A percentile compares a stretch with the other conserved stretches of the same genome.
Evolutionary conservation across 1,140 invertebrate species (phyloP).

Genomic region (Trigoniulus corallinus): DNA sequence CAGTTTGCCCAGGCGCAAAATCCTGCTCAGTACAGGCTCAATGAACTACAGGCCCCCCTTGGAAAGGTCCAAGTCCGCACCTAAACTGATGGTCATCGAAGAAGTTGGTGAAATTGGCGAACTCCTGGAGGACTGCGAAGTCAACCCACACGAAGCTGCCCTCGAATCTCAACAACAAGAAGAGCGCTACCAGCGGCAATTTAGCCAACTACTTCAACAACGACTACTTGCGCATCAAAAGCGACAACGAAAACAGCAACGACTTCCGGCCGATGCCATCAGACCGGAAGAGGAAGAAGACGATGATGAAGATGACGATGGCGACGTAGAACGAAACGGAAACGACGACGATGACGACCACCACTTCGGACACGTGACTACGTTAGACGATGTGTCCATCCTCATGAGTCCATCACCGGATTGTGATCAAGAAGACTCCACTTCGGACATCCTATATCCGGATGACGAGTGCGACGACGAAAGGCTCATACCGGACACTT

Average conservation of each 20-base stretch:
- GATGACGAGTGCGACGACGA: slow-evolving; percentile 11
- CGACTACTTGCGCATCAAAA: background rate
- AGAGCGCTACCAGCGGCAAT: slow-evolving; percentile 10
- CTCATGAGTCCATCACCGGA: no score
- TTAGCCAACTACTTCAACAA: slow-evolving; percentile 9
- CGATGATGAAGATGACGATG: slow-evolving; percentile 2
- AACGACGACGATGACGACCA: background rate
- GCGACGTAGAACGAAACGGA: background rate
- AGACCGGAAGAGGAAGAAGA: background rate
- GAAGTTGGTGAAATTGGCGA: slow-evolving; percentile 31
- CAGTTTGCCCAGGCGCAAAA: slow-evolving; percentile 34
- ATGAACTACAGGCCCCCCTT: slow-evolving; percentile 61
- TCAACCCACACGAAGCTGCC: slow-evolving; percentile 6
- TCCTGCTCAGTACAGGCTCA: slow-evolving; percentile 46
- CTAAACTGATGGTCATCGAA: slow-evolving; percentile 83
- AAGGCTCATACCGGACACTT: slow-evolving; percentile 10
- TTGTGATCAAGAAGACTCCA: background rate
- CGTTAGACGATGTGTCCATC: no score
- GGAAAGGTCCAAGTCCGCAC: slow-evolving; percentile 85
- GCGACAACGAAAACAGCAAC: background rate
- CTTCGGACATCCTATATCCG: background rate
- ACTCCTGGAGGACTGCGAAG: slow-evolving; percentile 15
- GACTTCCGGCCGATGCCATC: background rate
- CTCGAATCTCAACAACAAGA: slow-evolving; percentile 11
- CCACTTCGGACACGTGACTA: no score